These are phyloP conservation scores for Anadara kagoshimensis DNA, from an alignment of 1,140 invertebrate species.

Conservation along the genomic window DNA sequence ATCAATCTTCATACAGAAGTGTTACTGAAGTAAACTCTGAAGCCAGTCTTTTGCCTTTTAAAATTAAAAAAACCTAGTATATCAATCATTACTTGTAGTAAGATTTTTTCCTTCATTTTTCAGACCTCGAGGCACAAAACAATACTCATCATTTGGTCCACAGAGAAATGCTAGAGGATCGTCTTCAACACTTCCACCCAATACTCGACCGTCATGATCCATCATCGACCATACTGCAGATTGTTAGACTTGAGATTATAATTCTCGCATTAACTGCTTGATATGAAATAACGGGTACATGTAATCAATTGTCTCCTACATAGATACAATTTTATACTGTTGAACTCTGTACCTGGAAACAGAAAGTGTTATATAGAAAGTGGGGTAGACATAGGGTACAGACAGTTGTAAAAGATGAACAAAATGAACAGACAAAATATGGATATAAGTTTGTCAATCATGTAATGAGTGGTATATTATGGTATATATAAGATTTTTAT, in stretches of 20 bases:
- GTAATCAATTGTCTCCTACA: too few relatives aligned
- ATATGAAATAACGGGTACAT: too few relatives aligned
- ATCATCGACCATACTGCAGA: not conserved
- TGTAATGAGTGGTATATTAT: too few relatives aligned
- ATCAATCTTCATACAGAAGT: not conserved
- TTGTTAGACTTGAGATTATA: not conserved
- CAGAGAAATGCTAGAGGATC: conserved; percentile 44
- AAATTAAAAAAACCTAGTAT: not conserved
- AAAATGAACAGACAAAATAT: too few relatives aligned
- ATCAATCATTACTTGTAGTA: not conserved
- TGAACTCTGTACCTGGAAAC: too few relatives aligned
- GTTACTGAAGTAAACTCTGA: not conserved
- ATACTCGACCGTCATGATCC: conserved; percentile 48
- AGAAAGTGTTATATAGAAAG: too few relatives aligned
- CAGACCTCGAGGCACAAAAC: conserved; percentile 58
- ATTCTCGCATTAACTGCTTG: too few relatives aligned
- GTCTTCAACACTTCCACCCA: conserved; percentile 62
- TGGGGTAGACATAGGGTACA: too few relatives aligned
- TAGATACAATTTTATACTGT: too few relatives aligned
- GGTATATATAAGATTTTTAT: too few relatives aligned
- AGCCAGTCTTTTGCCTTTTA: not conserved
- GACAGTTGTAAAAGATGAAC: too few relatives aligned
- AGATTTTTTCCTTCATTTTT: conserved; percentile 34
- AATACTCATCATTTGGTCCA: conserved; percentile 66
- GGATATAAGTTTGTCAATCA: too few relatives aligned